Evolutionary conservation across 2,113 vertebrate species (phyloP).

Genomic region (Phylloscopus whistleri): DNA sequence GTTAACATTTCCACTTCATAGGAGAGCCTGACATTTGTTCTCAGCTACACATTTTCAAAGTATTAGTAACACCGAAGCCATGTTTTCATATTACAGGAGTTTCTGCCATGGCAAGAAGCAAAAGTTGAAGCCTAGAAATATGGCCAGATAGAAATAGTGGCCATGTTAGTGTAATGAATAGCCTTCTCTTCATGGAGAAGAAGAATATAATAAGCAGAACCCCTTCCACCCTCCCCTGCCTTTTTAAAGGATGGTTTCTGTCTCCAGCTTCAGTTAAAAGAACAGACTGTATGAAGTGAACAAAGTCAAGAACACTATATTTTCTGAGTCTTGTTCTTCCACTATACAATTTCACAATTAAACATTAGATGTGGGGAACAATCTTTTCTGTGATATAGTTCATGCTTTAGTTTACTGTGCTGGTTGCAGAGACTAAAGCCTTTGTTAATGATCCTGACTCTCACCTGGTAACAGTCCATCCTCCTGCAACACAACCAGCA

Average conservation of each 20-base stretch:
- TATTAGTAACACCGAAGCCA: neutral
- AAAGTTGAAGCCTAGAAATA: neutral
- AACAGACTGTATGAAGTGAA: neutral
- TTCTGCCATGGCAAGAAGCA: neutral
- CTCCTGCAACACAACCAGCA: neutral
- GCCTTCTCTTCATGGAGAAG: neutral
- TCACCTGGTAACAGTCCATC: neutral
- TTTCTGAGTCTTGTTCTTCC: neutral
- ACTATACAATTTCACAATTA: neutral
- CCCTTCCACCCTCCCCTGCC: fast-evolving
- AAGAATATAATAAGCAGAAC: neutral
- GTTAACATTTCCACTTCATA: neutral
- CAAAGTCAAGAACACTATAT: neutral
- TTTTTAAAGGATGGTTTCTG: neutral
- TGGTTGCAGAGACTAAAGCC: neutral
- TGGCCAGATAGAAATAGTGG: neutral
- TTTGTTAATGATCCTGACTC: neutral
- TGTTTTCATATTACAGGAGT: neutral
- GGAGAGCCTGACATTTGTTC: neutral
- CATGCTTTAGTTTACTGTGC: neutral
- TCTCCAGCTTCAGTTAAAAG: neutral
- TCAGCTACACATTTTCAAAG: neutral
- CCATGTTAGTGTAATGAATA: neutral
- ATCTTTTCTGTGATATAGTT: neutral
- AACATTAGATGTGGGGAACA: neutral